A percentile compares a stretch with the other conserved stretches of the same genome.
phyloP scores from a whole-genome alignment of 1,140 invertebrate genomes.

The Neotoxoptera formosana region DNA sequence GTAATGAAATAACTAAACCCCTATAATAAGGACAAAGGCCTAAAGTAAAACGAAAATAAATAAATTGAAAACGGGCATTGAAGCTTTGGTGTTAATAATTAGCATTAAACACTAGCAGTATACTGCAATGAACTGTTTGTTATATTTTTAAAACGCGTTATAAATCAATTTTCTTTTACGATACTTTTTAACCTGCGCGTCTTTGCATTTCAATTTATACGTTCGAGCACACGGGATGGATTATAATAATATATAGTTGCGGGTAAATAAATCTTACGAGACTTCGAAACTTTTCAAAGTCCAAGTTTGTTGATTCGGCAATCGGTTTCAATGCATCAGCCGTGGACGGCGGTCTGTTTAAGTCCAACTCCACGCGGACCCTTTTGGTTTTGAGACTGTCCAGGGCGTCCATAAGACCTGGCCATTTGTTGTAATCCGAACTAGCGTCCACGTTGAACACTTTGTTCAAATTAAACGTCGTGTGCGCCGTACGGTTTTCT shows the following conservation, averaged over 20 bases:
- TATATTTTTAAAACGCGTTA: too few species aligned
- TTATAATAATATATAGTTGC: not conserved
- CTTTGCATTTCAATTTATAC: not conserved
- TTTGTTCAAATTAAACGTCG: slow-evolving; percentile 74
- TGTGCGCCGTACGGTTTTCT: slow-evolving; percentile 73
- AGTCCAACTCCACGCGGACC: not conserved
- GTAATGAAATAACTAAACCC: not conserved
- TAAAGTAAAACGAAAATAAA: not conserved
- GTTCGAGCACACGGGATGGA: not conserved
- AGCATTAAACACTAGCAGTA: not conserved
- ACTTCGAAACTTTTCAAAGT: slow-evolving; percentile 42
- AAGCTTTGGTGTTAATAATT: not conserved
- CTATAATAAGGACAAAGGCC: not conserved
- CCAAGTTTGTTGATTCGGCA: slow-evolving; percentile 35
- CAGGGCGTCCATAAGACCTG: slow-evolving; percentile 67
- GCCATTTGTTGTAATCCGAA: slow-evolving; percentile 71
- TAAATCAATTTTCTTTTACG: too few species aligned
- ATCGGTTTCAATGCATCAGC: slow-evolving; percentile 33
- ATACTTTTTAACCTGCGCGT: not conserved
- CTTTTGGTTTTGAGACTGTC: slow-evolving; percentile 65
- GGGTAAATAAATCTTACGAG: slow-evolving; percentile 18
- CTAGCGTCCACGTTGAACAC: slow-evolving; percentile 71
- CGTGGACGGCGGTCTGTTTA: not conserved
- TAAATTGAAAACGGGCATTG: not conserved
- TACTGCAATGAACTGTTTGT: not conserved